Evolutionary conservation across 92 coral and sea anemone genomes (phyloP), one percentile per base, ranked within the genome.

Genomic region (Porites lobata): DNA sequence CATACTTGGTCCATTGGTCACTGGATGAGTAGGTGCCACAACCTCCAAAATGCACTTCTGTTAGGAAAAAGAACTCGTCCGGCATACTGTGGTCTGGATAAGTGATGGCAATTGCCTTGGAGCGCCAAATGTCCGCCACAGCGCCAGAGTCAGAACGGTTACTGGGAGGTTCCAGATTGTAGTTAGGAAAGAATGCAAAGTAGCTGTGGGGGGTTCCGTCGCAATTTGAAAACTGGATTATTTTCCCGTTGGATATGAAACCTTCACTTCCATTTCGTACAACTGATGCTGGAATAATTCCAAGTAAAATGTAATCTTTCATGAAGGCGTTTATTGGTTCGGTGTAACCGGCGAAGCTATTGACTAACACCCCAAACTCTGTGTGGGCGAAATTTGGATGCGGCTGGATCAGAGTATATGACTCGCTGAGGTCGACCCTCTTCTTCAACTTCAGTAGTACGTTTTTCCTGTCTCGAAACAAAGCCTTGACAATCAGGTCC

Each of bases 111-210:
- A 9, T 56, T 2, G 61, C 61, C 61, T 14, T 56, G 61, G 61
- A 56, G 15, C 61, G 61, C 61, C 61, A 56, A 14, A 10, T 14
- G 13, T 10, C 15, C 13, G 61, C 61, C 3, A 56, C 15, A 56
- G 17, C 61, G 14, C 61, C 12, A 10, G 13, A 2, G 61, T 10
- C 1, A 9, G 68, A 92, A 82, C 19, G 19, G 15, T 2, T 13
- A 3, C 43, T 21, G 43, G 93, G 93, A 9, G 92, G 79, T 47
- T 90, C 61, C 38, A 57, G 78, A 13, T 32, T 13, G 52, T 91
- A 92, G 74, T 91, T 91, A 1, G 94, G 94, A 59, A 87, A 57
- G 75, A 91, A 91, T 13, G 92, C 94, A 66, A 91, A 91, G 26
- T 65, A 81, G 79, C 92, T 82, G 89, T 87, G 82, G 32, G 94